Evolutionary conservation across 2,113 vertebrate genomes (phyloP).

Genomic region (Plotosus lineatus): DNA sequence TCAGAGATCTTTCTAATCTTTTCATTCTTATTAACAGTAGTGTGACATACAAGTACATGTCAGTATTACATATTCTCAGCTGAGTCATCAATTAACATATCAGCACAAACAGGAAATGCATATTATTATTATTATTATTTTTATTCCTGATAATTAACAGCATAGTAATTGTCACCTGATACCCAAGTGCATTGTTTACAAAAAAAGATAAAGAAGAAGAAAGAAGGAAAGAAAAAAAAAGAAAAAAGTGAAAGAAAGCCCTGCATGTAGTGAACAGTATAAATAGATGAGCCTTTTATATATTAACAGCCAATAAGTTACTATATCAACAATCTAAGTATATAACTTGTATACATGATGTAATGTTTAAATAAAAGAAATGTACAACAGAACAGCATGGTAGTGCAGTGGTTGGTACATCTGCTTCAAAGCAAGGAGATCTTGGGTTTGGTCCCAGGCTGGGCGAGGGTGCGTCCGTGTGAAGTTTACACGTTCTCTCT

Average conservation of each 20-base stretch:
- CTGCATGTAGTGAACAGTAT: conserved; percentile 37
- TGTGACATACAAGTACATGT: conserved; percentile 72
- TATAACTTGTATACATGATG: neutral
- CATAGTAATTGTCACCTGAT: conserved; percentile 36
- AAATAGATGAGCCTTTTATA: conserved; percentile 45
- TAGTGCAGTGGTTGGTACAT: too few relatives aligned
- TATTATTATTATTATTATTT: too few relatives aligned
- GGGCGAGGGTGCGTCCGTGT: too few relatives aligned
- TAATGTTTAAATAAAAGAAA: neutral
- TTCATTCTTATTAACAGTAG: conserved; percentile 78
- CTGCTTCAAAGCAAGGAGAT: too few relatives aligned
- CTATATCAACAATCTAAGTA: too few relatives aligned
- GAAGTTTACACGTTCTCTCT: too few relatives aligned
- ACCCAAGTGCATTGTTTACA: conserved; percentile 38
- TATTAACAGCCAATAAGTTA: conserved; percentile 51
- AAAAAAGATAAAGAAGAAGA: neutral
- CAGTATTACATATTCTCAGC: too few relatives aligned
- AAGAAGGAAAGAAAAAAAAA: too few relatives aligned
- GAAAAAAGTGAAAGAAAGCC: conserved; percentile 16
- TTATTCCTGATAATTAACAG: too few relatives aligned
- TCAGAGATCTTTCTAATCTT: conserved; percentile 72
- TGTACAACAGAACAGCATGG: too few relatives aligned
- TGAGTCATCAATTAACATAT: conserved; percentile 69
- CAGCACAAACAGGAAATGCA: conserved; percentile 74
- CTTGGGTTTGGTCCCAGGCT: too few relatives aligned